Evolutionary conservation across 1,140 invertebrate genomes (phyloP).

Genomic region (Listronotus bonariensis): DNA sequence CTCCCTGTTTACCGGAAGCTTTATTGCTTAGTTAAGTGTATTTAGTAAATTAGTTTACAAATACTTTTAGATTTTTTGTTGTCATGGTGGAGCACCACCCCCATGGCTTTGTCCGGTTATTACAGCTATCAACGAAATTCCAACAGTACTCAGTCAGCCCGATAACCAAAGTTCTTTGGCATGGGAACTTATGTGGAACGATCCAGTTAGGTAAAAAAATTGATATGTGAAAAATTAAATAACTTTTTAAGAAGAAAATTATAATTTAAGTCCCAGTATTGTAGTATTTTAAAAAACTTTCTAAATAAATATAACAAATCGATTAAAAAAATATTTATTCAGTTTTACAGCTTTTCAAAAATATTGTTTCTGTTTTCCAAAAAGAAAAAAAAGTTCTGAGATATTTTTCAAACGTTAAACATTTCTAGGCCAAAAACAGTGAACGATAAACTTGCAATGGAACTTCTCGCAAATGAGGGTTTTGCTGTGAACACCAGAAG

Average conservation of each 20-base stretch:
- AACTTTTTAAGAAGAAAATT: too few relatives aligned
- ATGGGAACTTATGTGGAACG: slow-evolving; percentile 81
- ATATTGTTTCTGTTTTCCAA: too few relatives aligned
- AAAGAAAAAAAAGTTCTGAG: too few relatives aligned
- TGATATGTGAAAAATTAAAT: too few relatives aligned
- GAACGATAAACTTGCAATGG: slow-evolving; percentile 59
- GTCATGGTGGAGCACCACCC: slow-evolving; percentile 75
- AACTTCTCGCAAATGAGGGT: slow-evolving; percentile 65
- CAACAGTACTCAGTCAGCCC: slow-evolving; percentile 66
- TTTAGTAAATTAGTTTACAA: too few relatives aligned
- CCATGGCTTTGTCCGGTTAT: slow-evolving; percentile 64
- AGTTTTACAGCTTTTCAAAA: too few relatives aligned
- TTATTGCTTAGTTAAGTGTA: background rate
- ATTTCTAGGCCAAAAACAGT: slow-evolving; percentile 43
- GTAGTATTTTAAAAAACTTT: too few relatives aligned
- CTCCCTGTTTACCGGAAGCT: background rate
- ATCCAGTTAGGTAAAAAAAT: slow-evolving; percentile 65
- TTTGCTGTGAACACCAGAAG: slow-evolving; percentile 71
- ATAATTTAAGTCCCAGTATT: too few relatives aligned
- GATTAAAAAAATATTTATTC: too few relatives aligned
- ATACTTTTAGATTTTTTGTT: slow-evolving; percentile 70
- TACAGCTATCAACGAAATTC: slow-evolving; percentile 65
- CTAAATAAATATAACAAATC: too few relatives aligned
- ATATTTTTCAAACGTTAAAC: too few relatives aligned
- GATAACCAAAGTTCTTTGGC: slow-evolving; percentile 68